Conservation (phyloP, 2,888 invertebrate genomes). For the Notocelia uddmanniana region DNA sequence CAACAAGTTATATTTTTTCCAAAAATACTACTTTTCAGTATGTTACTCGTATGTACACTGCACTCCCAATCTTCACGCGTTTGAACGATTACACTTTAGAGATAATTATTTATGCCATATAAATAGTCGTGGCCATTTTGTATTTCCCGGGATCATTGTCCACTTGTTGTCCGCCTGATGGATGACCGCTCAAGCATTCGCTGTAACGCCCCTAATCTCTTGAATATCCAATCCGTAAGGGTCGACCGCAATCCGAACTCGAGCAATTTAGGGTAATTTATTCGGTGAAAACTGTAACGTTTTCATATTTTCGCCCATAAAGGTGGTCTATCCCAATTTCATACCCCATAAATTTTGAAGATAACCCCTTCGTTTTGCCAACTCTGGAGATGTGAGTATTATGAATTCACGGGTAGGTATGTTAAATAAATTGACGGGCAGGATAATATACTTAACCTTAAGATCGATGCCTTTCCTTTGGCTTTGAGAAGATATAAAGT, state of each 20-base stretch:
- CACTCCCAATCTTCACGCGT: neutral
- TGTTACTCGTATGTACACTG: too few relatives aligned
- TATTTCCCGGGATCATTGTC: slow-evolving; percentile 38
- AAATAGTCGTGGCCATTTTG: slow-evolving; percentile 33
- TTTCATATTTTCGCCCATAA: slow-evolving; percentile 64
- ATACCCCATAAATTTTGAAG: slow-evolving; percentile 68
- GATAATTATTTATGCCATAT: neutral
- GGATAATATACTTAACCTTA: neutral
- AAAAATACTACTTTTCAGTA: too few relatives aligned
- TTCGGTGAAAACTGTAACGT: slow-evolving; percentile 60
- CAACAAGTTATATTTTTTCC: too few relatives aligned
- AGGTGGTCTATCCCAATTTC: slow-evolving; percentile 63
- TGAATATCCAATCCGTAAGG: slow-evolving; percentile 60
- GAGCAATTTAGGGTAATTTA: slow-evolving; percentile 66
- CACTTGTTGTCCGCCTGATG: slow-evolving; percentile 51
- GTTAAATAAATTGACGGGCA: slow-evolving; percentile 57
- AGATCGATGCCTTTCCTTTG: neutral
- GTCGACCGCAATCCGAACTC: slow-evolving; percentile 64
- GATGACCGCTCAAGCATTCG: slow-evolving; percentile 54
- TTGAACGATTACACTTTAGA: neutral
- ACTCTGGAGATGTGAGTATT: slow-evolving; percentile 58
- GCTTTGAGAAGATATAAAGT: neutral
- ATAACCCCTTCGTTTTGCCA: slow-evolving; percentile 66
- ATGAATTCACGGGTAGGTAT: slow-evolving; percentile 54
- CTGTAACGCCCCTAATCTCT: slow-evolving; percentile 59